Evolutionary conservation across 1,140 invertebrate genomes (phyloP), one percentile per base, ranked within the genome.

Genomic region (Drosophila kanapiae): DNA sequence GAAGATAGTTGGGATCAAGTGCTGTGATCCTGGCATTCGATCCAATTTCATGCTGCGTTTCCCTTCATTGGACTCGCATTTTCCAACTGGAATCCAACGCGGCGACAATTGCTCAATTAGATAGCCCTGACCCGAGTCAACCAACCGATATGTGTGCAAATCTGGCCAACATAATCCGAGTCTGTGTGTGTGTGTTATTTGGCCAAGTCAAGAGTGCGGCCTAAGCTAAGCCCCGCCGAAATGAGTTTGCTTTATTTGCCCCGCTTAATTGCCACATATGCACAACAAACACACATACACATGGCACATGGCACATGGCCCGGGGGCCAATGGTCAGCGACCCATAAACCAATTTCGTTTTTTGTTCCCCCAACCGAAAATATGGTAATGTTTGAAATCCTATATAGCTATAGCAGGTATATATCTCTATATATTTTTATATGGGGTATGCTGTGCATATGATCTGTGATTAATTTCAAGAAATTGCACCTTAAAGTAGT

Each of bases 241-340:
- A 65, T 69, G 65, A 49, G 43, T 71, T 47, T 47, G 45, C 29
- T 62, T 62, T 65, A 65, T 43, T 33, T 67, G 58, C 23, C 58
- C 37, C 38, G 37, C 70, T 60, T 72, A 74, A 72, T 85, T 84
- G 60, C 65, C 72, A 75, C 75, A 69, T 57, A 68, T 57, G 23
- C 31, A 42, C 23, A 51, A 42, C 40, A 42, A n/a, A 56, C 18
- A 38, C 16, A 77, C 23, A 61, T 33, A 31, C 37, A 38, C 37
- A 6, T 13, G 29, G 29, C 35, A 35, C 11, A 58, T 74, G 35
- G 40, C 16, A 48, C 18, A 59, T 72, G 68, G 51, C 54, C 56
- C 45, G 49, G 69, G 45, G 69, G 70, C 67, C 69, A 74, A 60
- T 72, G 67, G 67, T 72, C 68, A 60, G 70, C 70, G 68, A 74